Base-by-base conservation (phyloP, 2,888 invertebrate species). In the Ferdinandea cuprea region DNA sequence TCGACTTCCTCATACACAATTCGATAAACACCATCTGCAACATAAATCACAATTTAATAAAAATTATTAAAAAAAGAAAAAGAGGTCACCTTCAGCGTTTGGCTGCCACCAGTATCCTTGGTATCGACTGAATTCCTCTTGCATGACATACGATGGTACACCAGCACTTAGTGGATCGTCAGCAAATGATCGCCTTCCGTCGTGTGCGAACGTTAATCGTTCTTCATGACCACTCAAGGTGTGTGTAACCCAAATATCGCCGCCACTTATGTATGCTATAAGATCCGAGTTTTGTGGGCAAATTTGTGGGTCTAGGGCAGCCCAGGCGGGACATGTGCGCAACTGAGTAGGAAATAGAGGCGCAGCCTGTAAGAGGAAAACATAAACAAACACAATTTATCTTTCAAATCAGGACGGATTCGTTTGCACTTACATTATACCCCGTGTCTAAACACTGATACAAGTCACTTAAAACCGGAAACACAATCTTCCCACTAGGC, bases 101-200 rank as follows among this genome's bases (percentile, higher is more conserved):
- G 98, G 97, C 88, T 98, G 97, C 99, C 99, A 99, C 99, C 99
- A 99, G 91, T 97, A 98, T 0, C 99, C 99, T 73, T 96, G 97
- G 90, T 98, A 99, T 35, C 98, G 92, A 85, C 96, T 96, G 91
- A 99, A 99, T 91, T 99, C 99, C 90, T 99, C 99, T 91, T 99
- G 99, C 90, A 98, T 98, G 0, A 99, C 98, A 91, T 99, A 99
- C 1, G 98, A 98, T 0, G 99, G 98, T n/a, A 97, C 95, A 0
- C 99, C 99, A 0, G 98, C 97, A 87, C 95, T 96, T 0, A 95
- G 91, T 0, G 97, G 97, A 90, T 97, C 97, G 86, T 97, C 96
- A 0, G 94, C 93, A 87, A 97, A 91, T 80, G 92, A 93, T 85
- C 93, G 91, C 6, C 94, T 93, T 3, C 94, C 94, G 89, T 94